A percentile compares a stretch with the other conserved stretches of the same genome.
Conservation (phyloP, 2,113 vertebrate genomes). For the Cyanistes caeruleus region DNA sequence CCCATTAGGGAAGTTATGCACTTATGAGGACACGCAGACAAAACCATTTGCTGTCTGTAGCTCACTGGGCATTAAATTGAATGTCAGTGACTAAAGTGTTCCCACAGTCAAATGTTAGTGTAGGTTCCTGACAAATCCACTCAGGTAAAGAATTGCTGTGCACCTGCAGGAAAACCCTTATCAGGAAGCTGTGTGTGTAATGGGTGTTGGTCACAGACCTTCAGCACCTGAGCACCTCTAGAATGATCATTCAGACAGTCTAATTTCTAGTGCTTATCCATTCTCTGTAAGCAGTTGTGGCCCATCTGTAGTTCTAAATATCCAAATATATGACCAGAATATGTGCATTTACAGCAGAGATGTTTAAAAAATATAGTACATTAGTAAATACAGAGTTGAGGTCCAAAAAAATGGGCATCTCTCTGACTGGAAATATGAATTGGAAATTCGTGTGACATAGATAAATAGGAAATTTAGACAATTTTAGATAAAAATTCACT, state of each 20-base stretch:
- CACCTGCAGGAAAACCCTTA: background rate
- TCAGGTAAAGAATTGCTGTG: background rate
- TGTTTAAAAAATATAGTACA: background rate
- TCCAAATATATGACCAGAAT: background rate
- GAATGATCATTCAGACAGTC: background rate
- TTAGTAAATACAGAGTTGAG: background rate
- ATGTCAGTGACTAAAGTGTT: background rate
- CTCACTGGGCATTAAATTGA: background rate
- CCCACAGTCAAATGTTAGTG: background rate
- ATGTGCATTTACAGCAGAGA: background rate
- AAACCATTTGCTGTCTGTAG: background rate
- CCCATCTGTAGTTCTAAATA: background rate
- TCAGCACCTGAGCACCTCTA: background rate
- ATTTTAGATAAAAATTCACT: background rate
- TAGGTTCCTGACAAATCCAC: background rate
- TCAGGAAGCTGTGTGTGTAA: background rate
- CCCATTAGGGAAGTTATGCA: background rate
- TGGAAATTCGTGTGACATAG: background rate
- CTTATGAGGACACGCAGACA: background rate
- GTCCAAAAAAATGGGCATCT: background rate
- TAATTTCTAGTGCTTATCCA: background rate
- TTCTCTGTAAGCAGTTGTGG: background rate
- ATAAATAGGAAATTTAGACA: background rate
- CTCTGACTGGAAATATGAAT: background rate
- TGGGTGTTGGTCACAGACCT: background rate